These are phyloP conservation scores for Anastrepha ludens DNA, from an alignment of 1,140 invertebrate genomes.

Conservation along the genomic window DNA sequence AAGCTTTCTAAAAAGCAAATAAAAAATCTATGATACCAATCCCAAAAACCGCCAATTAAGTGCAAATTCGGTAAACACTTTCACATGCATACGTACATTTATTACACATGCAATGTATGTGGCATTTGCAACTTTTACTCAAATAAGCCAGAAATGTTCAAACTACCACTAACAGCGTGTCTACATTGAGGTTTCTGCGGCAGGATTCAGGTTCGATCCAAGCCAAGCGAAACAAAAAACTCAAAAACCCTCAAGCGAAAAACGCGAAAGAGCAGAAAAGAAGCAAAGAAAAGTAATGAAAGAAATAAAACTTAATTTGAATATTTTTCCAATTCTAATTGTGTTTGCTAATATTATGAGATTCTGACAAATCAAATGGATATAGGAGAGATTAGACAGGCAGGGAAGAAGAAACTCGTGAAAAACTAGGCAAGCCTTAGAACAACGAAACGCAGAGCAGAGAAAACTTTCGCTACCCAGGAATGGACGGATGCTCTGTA, in stretches of 20 bases:
- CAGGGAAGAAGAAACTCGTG: background rate
- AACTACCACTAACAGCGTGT: background rate
- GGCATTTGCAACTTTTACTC: background rate
- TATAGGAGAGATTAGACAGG: background rate
- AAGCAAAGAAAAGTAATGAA: slow-evolving; percentile 56
- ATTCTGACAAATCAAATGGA: slow-evolving; percentile 50
- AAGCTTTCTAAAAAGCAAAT: no score
- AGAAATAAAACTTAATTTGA: slow-evolving; percentile 74
- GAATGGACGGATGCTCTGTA: background rate
- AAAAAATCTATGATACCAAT: no score
- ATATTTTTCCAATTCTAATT: slow-evolving; percentile 74
- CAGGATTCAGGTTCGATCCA: background rate
- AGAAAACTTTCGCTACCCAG: background rate
- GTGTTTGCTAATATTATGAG: slow-evolving; percentile 59
- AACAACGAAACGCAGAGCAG: background rate
- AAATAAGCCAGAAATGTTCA: background rate
- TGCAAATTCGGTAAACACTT: no score
- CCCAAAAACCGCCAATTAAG: no score
- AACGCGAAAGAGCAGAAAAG: slow-evolving; percentile 62
- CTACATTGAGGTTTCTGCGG: background rate
- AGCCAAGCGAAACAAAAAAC: background rate
- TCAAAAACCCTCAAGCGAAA: no score
- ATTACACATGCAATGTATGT: no score
- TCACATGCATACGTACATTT: no score
- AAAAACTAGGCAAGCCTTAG: background rate